phyloP scores from a whole-genome alignment of 2,888 invertebrate genomes.

The Drosophila nigricruria region DNA sequence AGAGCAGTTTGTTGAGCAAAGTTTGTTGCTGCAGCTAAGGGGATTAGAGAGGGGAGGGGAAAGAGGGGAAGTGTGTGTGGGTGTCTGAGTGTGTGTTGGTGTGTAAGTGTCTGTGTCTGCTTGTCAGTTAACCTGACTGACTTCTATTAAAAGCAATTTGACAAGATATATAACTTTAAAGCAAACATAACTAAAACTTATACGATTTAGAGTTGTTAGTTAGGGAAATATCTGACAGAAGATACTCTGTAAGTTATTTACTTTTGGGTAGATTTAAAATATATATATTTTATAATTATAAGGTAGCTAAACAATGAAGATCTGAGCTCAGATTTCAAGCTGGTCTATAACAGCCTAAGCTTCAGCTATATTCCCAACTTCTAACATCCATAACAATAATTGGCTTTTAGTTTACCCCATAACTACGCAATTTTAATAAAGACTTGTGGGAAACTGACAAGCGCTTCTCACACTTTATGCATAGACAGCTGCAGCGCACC shows the following conservation, averaged over 20 bases:
- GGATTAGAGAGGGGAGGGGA: not conserved
- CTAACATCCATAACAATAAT: no score
- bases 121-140: not conserved
- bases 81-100: not conserved
- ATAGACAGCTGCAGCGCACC: not conserved
- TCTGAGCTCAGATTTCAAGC: no score
- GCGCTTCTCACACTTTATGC: not conserved
- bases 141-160: conserved; percentile 8
- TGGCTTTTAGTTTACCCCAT: no score
- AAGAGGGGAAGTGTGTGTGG: not conserved
- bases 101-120: not conserved
- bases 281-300: no score
- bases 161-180: not conserved
- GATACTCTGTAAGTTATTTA: conserved; percentile 3
- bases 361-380: no score
- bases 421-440: not conserved
- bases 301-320: no score
- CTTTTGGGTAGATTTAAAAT: no score
- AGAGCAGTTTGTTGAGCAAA: conserved; percentile 17
- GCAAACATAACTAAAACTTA: conserved; percentile 3
- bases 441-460: not conserved
- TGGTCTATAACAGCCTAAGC: no score
- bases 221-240: not conserved
- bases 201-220: not conserved
- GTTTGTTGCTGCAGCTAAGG: conserved; percentile 4